These are phyloP conservation scores for Dermatemys mawii DNA, from an alignment of 2,113 vertebrate species.

Conservation along the genomic window DNA sequence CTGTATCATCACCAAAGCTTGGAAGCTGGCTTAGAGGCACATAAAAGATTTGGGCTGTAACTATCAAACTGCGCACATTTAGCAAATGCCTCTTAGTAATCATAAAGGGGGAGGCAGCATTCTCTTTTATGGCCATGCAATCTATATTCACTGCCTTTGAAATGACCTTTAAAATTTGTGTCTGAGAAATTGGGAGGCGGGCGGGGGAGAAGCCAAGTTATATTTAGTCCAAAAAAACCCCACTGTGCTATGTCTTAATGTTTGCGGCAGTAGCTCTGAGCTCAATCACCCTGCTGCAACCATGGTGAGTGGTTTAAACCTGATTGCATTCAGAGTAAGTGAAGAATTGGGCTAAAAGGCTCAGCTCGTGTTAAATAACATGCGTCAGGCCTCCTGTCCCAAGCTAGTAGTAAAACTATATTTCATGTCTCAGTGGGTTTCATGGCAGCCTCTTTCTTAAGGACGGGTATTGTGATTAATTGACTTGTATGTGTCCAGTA, in stretches of 20 bases:
- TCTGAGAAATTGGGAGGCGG: neutral
- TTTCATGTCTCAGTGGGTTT: neutral
- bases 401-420: neutral
- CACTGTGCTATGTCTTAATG: neutral
- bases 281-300: rapidly evolving
- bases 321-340: neutral
- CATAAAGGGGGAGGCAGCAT: neutral
- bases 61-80: neutral
- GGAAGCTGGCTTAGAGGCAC: neutral
- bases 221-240: neutral
- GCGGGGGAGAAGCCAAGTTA: neutral
- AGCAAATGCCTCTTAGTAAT: neutral
- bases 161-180: neutral
- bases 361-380: neutral
- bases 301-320: rapidly evolving
- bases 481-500: rapidly evolving
- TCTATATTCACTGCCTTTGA: neutral
- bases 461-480: rapidly evolving
- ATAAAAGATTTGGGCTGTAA: neutral
- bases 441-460: neutral
- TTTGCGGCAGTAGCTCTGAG: rapidly evolving
- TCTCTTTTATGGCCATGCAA: neutral
- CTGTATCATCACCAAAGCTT: conserved; percentile 29
- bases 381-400: neutral
- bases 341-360: neutral